A percentile compares a stretch with the other conserved stretches of the same genome.
These are phyloP conservation scores for Grus americana DNA, from an alignment of 2,113 vertebrate species.

Conservation along the genomic window DNA sequence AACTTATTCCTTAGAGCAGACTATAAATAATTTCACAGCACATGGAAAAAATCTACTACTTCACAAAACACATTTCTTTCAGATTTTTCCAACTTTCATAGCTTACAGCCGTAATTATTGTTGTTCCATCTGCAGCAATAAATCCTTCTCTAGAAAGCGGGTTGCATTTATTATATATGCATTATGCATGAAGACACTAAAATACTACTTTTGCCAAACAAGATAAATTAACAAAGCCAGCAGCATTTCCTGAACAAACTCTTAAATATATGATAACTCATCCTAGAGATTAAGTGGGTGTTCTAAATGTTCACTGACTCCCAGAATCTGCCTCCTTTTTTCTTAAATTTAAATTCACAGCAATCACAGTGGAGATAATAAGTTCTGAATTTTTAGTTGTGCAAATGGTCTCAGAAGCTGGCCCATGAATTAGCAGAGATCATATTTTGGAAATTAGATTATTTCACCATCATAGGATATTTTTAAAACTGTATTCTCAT, in stretches of 20 bases:
- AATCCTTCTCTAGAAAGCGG: not conserved
- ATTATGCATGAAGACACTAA: slow-evolving; percentile 20
- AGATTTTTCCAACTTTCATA: slow-evolving; percentile 46
- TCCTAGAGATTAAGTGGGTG: not conserved
- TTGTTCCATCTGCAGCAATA: slow-evolving; percentile 56
- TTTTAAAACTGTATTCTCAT: not conserved
- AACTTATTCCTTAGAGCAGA: not conserved
- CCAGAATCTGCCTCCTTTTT: not conserved
- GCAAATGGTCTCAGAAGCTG: not conserved
- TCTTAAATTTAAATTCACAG: not conserved
- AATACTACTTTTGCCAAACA: not conserved
- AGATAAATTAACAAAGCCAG: slow-evolving; percentile 27
- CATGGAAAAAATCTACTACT: slow-evolving; percentile 44
- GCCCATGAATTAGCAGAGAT: not conserved
- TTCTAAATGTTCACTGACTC: not conserved
- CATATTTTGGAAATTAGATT: not conserved
- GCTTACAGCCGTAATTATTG: slow-evolving; percentile 1
- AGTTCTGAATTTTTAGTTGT: not conserved
- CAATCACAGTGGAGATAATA: not conserved
- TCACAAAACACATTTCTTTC: slow-evolving; percentile 38
- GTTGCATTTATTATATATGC: not conserved
- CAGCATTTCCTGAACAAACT: slow-evolving; percentile 46
- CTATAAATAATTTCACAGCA: slow-evolving; percentile 48
- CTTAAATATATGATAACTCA: not conserved
- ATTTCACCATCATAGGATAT: not conserved